Base-by-base conservation (phyloP, 2,113 vertebrate genomes). In the Galemys pyrenaicus region DNA sequence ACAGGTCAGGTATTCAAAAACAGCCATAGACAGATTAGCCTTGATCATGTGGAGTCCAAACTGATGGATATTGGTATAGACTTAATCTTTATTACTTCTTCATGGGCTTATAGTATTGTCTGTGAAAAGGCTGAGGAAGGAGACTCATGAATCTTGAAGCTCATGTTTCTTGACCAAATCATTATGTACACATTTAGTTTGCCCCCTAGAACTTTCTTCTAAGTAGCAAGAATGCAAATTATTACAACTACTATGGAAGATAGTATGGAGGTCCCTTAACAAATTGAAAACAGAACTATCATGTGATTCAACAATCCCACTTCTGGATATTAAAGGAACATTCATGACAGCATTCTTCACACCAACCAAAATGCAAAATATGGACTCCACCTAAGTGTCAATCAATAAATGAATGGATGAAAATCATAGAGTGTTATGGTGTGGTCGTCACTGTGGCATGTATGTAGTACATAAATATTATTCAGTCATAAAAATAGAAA, bases 51-150 rank as follows among this genome's bases (percentile, higher is more conserved):
- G 24, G 0, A 19, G 9, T 2, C 15, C 17, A 54, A 7, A 24
- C 9, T 41, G 77, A 9, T 24, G 0, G 2, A 1, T 11, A 49
- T 24, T n/a, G 20, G 2, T 3, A 9, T 30, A 15, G 19, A 37
- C 51, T 70, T 65, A 9, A 30, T 13, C n/a, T 75, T 17, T 35
- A 7, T 4, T 12, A 16, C 1, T 30, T 89, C 17, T 39, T 3
- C 19, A 35, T 19, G 9, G 35, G 30, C 35, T 16, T 24, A 32
- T 12, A 58, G 17, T 3, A 3, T 13, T 37, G 32, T 46, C 5
- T 30, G 13, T 15, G 26, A 73, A 1, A 5, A 54, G 4, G 15
- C 17, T 39, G 5, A 95, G 12, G 15, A 79, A n/a, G 20, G 7
- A 58, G 9, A 35, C 3, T 49, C 22, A 37, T 32, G 37, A 44